phyloP scores from a whole-genome alignment of 2,888 invertebrate genomes.

The Minunthozetes semirufus region DNA sequence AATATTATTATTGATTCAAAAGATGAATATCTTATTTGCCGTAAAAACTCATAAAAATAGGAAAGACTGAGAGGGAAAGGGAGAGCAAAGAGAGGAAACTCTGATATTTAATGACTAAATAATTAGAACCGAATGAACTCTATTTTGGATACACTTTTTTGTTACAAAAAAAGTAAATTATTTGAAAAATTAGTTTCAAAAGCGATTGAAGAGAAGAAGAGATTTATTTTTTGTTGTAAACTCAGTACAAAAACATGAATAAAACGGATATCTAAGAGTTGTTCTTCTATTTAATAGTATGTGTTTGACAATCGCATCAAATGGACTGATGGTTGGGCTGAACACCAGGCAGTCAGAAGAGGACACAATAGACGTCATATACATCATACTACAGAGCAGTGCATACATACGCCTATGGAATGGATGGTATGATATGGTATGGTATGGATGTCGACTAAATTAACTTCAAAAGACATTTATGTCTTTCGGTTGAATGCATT shows the following conservation, averaged over 20 bases:
- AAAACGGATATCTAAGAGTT: neutral
- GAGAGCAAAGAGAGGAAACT: neutral
- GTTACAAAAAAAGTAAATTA: neutral
- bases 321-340: neutral
- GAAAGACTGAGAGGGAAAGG: too few relatives aligned
- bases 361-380: neutral
- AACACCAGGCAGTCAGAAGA: neutral
- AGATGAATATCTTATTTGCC: neutral
- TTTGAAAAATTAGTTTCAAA: neutral
- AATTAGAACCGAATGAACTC: neutral
- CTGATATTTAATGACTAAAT: neutral
- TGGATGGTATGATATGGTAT: neutral
- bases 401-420: neutral
- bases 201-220: neutral
- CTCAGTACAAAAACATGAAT: neutral
- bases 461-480: conserved; percentile 12
- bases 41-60: neutral
- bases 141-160: neutral
- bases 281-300: neutral
- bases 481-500: conserved; percentile 1
- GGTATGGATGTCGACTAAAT: conserved; percentile 13
- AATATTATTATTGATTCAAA: neutral
- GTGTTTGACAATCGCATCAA: neutral
- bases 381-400: neutral
- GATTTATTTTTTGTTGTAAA: neutral